A percentile compares a stretch with the other conserved stretches of the same genome.
Conservation (phyloP, 2,797 vertebrate species). For the Tinamus major region DNA sequence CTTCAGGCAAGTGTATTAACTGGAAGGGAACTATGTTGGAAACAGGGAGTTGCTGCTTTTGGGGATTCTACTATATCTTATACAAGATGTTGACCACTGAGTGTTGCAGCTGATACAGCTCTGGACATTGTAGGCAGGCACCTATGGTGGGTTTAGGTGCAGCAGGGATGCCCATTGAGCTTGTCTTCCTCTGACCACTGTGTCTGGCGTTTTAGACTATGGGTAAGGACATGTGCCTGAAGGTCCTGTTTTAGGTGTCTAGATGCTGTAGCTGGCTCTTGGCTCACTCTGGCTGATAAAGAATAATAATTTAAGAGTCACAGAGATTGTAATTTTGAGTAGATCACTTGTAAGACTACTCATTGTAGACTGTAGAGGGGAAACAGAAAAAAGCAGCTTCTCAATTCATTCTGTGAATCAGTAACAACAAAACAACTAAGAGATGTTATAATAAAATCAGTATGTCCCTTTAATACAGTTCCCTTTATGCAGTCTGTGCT, state of each 20-base stretch:
- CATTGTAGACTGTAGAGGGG: neutral
- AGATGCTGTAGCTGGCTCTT: neutral
- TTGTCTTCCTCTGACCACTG: neutral
- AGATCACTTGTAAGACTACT: neutral
- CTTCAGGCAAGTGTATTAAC: neutral
- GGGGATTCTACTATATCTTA: rapidly evolving
- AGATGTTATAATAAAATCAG: neutral
- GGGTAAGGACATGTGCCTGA: neutral
- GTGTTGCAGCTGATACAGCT: neutral
- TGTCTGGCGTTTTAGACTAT: neutral
- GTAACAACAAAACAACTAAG: neutral
- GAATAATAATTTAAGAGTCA: neutral
- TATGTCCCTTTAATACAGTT: neutral
- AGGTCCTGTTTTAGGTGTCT: neutral
- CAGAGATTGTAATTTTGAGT: neutral
- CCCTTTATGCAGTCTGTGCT: neutral
- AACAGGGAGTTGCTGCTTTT: neutral
- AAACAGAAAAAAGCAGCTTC: neutral
- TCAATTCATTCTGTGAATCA: neutral
- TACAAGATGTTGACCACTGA: neutral
- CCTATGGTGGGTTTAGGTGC: neutral
- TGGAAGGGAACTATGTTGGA: neutral
- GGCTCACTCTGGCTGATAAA: neutral
- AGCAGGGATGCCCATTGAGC: neutral
- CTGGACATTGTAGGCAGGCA: neutral